phyloP scores from a whole-genome alignment of 2,797 vertebrate genomes.

The Simalia tracyae region DNA sequence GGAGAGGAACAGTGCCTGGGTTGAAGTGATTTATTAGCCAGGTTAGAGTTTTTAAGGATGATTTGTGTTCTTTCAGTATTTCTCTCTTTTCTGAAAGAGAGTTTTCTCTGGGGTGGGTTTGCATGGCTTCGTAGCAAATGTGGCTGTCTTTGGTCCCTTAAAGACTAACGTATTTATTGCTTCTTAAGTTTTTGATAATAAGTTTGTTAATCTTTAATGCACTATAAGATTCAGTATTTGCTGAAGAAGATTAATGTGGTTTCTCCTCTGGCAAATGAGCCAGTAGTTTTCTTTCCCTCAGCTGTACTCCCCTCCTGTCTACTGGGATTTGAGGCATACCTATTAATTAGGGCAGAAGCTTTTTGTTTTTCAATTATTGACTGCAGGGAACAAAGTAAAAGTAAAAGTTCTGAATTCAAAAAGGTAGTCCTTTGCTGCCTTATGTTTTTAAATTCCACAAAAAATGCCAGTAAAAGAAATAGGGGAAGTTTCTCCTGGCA shows the following conservation, averaged over 20 bases:
- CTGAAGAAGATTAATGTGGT: neutral
- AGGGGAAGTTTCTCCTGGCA: slow-evolving; percentile 18
- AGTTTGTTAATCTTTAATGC: neutral
- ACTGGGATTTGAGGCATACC: neutral
- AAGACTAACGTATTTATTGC: neutral
- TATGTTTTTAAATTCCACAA: slow-evolving; percentile 10
- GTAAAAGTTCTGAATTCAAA: slow-evolving; percentile 9
- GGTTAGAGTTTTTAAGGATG: slow-evolving; percentile 4
- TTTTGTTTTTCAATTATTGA: slow-evolving; percentile 4
- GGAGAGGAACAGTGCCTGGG: neutral
- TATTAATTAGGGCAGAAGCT: slow-evolving; percentile 1
- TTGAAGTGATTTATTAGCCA: slow-evolving; percentile 33
- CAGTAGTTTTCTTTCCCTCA: neutral
- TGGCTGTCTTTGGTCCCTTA: neutral
- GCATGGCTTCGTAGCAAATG: neutral
- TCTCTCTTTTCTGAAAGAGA: slow-evolving; percentile 19
- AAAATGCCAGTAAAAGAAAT: slow-evolving; percentile 4
- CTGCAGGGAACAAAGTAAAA: slow-evolving; percentile 8
- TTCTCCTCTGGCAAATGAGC: neutral
- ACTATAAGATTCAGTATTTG: neutral
- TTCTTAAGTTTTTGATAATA: neutral
- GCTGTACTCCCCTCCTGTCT: neutral
- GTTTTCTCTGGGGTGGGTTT: slow-evolving; percentile 5
- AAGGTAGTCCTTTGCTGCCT: neutral
- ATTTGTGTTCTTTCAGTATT: neutral